Conservation (phyloP, 2,113 vertebrate species). For the Percina caprodes region DNA sequence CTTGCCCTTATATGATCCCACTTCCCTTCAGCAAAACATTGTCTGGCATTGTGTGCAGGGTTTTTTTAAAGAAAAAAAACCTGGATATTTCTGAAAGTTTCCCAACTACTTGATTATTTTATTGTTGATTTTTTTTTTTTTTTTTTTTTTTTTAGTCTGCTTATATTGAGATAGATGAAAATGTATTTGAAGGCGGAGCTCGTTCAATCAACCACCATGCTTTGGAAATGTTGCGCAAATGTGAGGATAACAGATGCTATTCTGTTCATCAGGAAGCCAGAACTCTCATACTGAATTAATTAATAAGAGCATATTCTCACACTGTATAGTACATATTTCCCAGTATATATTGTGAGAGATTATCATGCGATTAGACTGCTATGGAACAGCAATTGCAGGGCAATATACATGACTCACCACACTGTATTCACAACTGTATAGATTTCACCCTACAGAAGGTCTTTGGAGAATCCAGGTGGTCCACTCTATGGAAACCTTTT, state of each 20-base stretch:
- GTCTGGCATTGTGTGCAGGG: constrained; percentile 21
- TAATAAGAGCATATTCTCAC: background rate
- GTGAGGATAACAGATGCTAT: constrained; percentile 14
- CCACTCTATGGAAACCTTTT: background rate
- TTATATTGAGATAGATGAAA: constrained; percentile 45
- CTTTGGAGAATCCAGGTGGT: background rate
- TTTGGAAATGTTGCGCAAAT: background rate
- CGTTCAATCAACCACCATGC: background rate
- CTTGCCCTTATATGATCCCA: constrained; percentile 54
- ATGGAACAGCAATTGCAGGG: background rate
- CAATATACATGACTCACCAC: background rate
- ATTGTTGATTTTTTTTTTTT: background rate
- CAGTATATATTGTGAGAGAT: background rate
- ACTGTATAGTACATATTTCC: background rate
- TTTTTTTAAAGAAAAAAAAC: constrained; percentile 14
- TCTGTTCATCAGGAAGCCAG: background rate
- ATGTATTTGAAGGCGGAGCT: constrained; percentile 28
- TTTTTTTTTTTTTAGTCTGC: background rate
- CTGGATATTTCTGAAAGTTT: constrained; percentile 12
- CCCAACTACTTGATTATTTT: background rate
- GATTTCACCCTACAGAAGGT: background rate
- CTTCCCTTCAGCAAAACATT: constrained; percentile 39
- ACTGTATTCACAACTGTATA: background rate
- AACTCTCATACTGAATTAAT: background rate
- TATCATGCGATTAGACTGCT: background rate